Conservation (phyloP, 2,797 vertebrate species). For the Coluber constrictor region DNA sequence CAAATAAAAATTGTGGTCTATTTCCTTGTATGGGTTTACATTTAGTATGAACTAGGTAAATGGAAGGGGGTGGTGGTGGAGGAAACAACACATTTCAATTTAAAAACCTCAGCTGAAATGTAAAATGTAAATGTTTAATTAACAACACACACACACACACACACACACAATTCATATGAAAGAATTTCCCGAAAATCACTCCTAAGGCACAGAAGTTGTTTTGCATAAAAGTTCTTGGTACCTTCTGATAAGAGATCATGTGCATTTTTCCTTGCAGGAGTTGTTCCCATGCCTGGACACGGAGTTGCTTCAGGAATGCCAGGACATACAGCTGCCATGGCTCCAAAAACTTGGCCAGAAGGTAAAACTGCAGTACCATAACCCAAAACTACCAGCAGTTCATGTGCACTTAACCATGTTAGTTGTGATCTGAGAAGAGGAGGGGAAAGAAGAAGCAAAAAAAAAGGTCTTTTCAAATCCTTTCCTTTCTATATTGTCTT, state of each 20-base stretch:
- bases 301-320: constrained; percentile 76
- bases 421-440: not conserved
- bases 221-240: not conserved
- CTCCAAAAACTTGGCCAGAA: constrained; percentile 81
- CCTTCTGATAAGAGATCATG: constrained; percentile 1
- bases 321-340: constrained; percentile 72
- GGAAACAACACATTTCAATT: no score
- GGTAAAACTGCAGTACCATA: constrained; percentile 60
- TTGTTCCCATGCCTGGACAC: constrained; percentile 72
- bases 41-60: not conserved
- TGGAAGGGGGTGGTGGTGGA: no score
- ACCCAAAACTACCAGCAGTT: not conserved
- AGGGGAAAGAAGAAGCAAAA: not conserved
- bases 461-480: not conserved
- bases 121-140: not conserved
- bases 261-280: constrained; percentile 63
- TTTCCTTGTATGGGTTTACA: not conserved
- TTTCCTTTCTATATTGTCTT: not conserved
- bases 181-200: constrained; percentile 5
- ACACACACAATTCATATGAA: not conserved
- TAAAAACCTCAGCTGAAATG: not conserved
- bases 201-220: constrained; percentile 32
- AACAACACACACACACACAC: not conserved
- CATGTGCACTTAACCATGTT: not conserved
- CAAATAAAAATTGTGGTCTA: not conserved